Percentiles rank a stretch among this genome's conserved stretches.
phyloP scores from a whole-genome alignment of 1,140 invertebrate genomes.

The Leguminivora glycinivorella region DNA sequence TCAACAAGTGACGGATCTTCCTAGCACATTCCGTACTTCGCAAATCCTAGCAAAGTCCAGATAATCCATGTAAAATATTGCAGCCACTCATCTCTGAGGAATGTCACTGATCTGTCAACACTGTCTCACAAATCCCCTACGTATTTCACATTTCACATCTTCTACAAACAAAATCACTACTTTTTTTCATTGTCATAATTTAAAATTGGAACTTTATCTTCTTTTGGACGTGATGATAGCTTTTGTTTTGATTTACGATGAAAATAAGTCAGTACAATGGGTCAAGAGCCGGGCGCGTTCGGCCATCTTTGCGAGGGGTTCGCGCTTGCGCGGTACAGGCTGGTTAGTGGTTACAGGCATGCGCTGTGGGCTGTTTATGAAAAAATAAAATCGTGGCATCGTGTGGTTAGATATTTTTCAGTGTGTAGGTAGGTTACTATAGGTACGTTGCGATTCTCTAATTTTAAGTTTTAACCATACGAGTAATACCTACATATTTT shows the following conservation, averaged over 20 bases:
- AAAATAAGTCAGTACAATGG: constrained; percentile 50
- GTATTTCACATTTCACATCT: background rate
- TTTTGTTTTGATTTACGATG: constrained; percentile 42
- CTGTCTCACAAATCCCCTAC: constrained; percentile 24
- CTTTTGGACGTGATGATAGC: background rate
- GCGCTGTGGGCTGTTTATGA: constrained; percentile 42
- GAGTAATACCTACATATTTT: no score
- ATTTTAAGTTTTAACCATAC: no score
- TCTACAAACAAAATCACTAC: background rate
- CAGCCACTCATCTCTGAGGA: constrained; percentile 53
- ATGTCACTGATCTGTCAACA: constrained; percentile 63
- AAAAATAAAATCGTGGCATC: constrained; percentile 31
- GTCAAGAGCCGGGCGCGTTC: constrained; percentile 40
- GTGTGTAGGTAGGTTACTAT: no score
- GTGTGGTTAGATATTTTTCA: background rate
- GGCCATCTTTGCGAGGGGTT: constrained; percentile 53
- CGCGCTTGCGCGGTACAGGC: constrained; percentile 49
- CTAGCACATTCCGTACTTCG: background rate
- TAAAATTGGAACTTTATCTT: constrained; percentile 8
- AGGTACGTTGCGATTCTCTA: no score
- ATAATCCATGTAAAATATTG: constrained; percentile 42
- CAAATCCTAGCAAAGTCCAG: constrained; percentile 28
- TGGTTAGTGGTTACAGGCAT: constrained; percentile 43
- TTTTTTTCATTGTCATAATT: background rate
- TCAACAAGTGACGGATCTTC: background rate